phyloP scores from a whole-genome alignment of 2,797 vertebrate species.

The Diplodus sargus region DNA sequence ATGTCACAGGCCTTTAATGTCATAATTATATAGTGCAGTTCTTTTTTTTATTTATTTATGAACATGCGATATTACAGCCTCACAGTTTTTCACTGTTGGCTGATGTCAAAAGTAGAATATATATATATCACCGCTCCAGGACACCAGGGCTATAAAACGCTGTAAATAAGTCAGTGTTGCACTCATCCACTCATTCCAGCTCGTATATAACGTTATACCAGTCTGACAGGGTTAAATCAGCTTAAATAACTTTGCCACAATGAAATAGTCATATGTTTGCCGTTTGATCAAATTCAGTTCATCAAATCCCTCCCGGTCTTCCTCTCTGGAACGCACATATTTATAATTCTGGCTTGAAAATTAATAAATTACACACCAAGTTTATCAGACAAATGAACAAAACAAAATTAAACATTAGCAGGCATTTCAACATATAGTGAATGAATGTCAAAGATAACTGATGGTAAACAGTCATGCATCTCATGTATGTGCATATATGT shows the following conservation, averaged over 20 bases:
- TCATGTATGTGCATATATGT: too few species aligned
- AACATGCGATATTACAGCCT: slow-evolving; percentile 6
- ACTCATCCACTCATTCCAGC: not conserved
- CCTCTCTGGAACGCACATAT: not conserved
- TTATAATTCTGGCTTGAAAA: too few species aligned
- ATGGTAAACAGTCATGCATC: too few species aligned
- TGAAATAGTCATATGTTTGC: not conserved
- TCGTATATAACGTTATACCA: not conserved
- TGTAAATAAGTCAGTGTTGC: not conserved
- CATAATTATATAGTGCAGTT: slow-evolving; percentile 17
- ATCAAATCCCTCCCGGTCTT: not conserved
- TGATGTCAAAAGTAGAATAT: slow-evolving; percentile 8
- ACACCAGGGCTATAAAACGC: not conserved
- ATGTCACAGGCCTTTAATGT: slow-evolving; percentile 39
- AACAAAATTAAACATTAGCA: too few species aligned
- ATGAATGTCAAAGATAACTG: too few species aligned
- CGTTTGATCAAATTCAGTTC: not conserved
- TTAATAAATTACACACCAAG: too few species aligned
- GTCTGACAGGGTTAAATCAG: not conserved
- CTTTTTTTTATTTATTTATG: slow-evolving; percentile 37
- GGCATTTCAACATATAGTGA: too few species aligned
- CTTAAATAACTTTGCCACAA: not conserved
- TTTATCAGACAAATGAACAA: too few species aligned
- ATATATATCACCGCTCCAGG: not conserved
- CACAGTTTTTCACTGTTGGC: not conserved